These are phyloP conservation scores for Geodia barretti DNA, from an alignment of 37 sponge, comb jelly and placozoan genomes.

Conservation along the genomic window DNA sequence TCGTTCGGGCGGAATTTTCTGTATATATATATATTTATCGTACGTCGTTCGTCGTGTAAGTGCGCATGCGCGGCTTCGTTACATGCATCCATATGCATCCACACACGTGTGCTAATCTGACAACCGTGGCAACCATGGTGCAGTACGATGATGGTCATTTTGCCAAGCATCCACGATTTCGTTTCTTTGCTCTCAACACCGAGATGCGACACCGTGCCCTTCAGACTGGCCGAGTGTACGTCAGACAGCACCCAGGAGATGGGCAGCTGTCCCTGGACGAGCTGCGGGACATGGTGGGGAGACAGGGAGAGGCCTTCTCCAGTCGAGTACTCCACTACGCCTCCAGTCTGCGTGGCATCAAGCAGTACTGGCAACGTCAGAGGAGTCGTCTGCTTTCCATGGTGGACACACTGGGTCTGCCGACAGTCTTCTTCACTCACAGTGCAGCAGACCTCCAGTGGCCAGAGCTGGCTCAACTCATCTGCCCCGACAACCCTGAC, in stretches of 20 bases:
- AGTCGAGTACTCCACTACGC: slow-evolving; percentile 49
- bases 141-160: slow-evolving; percentile 37
- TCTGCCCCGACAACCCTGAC: no score
- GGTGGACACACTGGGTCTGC: slow-evolving; percentile 58
- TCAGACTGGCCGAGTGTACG: slow-evolving; percentile 13
- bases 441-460: slow-evolving; percentile 58
- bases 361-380: slow-evolving; percentile 53
- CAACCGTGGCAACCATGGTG: no score
- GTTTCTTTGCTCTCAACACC: slow-evolving; percentile 51
- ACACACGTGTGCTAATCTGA: no score
- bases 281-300: no score
- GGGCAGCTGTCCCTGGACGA: slow-evolving; percentile 31
- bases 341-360: slow-evolving; percentile 30
- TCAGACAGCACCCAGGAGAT: slow-evolving; percentile 26
- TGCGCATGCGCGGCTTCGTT: no score
- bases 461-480: slow-evolving; percentile 40
- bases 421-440: slow-evolving; percentile 47
- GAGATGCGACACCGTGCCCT: slow-evolving; percentile 28
- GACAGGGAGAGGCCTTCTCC: no score
- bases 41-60: no score
- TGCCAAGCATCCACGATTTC: slow-evolving; percentile 41
- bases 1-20: no score
- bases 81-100: no score
- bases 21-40: no score
- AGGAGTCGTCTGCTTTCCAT: slow-evolving; percentile 36